These are phyloP conservation scores for Porphyrio hochstetteri DNA, from an alignment of 2,113 vertebrate genomes.

Conservation along the genomic window DNA sequence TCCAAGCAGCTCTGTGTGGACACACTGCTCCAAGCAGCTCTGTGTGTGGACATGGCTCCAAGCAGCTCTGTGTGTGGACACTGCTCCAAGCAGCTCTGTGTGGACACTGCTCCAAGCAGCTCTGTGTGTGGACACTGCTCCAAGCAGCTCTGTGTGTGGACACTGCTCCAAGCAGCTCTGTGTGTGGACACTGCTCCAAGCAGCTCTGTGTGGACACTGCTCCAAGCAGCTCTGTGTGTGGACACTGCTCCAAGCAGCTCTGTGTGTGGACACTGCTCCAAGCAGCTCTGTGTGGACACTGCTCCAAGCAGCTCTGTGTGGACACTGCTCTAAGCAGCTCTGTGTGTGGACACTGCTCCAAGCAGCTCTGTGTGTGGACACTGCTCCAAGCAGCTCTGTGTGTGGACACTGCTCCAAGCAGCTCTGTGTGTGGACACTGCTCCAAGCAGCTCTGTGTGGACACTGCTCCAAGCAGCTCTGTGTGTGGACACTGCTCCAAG, in stretches of 20 bases:
- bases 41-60: rapidly evolving
- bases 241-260: background rate
- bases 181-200: rapidly evolving
- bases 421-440: rapidly evolving
- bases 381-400: rapidly evolving
- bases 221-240: background rate
- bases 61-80: background rate
- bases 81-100: rapidly evolving
- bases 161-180: rapidly evolving
- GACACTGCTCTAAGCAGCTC: background rate
- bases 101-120: background rate
- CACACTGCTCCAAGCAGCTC: no score
- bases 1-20: background rate
- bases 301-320: background rate
- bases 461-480: rapidly evolving
- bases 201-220: rapidly evolving
- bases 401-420: background rate
- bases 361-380: background rate
- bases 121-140: rapidly evolving
- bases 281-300: rapidly evolving
- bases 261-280: rapidly evolving
- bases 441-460: background rate
- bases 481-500: rapidly evolving
- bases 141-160: background rate
- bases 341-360: rapidly evolving